Base-by-base conservation (phyloP, 2,113 vertebrate species). In the Paedocypris sp. region DNA sequence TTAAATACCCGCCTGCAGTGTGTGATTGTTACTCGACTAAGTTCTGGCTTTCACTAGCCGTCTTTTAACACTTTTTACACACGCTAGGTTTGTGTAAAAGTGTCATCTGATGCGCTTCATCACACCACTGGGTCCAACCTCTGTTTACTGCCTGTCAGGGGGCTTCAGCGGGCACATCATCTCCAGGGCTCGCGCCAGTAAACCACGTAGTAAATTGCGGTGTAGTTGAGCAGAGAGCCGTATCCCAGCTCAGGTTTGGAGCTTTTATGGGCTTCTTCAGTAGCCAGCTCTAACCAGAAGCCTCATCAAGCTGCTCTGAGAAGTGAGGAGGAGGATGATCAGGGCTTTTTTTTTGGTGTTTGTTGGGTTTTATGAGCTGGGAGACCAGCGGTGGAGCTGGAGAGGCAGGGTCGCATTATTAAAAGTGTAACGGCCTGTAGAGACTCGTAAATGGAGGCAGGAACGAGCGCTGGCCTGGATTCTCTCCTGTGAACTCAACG, bases 221-320 rank as follows among this genome's bases (percentile, higher is more conserved):
- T 46, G 61, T 63, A 69, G 60, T 65, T 69, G 48, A 60, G 46
- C 49, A 22, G 56, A 35, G 58, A 33, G 28, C n/a, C 47, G 28
- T 49, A 65, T 54, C 32, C 4, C 32, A 60, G 49, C 9, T 6
- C 20, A 3, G 47, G 12, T 32, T 58, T 26, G 38, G 4, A 3
- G 38, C 20, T 60, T 69, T 64, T 69, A 69, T 69, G 61, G 31
- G 36, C 8, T 58, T 33, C 38, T 62, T 52, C 50, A 35, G 48
- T 50, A n/a, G n/a, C n/a, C 35, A 59, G 39, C 31, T 6, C 48
- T 52, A 36, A 31, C 49, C 10, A 15, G 19, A 23, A 52, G 12
- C 23, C 9, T 5, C 2, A 13, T n/a, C n/a, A n/a, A n/a, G n/a
- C n/a, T n/a, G n/a, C n/a, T n/a, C n/a, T n/a, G 4, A 47, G 7